phyloP scores from a whole-genome alignment of 2,797 vertebrate species.

The Sciurus carolinensis region DNA sequence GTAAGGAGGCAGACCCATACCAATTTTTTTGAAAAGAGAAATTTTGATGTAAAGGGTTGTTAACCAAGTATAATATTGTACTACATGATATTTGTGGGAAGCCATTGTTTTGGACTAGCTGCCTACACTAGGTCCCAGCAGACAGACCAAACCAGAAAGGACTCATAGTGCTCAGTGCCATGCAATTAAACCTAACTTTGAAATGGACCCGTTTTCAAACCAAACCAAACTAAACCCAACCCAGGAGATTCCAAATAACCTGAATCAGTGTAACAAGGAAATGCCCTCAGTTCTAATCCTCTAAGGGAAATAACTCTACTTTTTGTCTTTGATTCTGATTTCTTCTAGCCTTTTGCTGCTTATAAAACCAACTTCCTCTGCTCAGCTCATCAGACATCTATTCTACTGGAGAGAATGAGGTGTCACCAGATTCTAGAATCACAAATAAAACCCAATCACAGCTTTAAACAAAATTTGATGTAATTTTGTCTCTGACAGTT shows the following conservation, averaged over 20 bases:
- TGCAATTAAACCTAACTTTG: neutral
- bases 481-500: neutral
- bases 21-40: neutral
- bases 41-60: neutral
- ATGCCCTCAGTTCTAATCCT: too few relatives aligned
- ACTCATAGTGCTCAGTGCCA: neutral
- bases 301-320: too few relatives aligned
- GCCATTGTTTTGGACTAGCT: neutral
- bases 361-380: too few relatives aligned
- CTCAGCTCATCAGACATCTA: too few relatives aligned
- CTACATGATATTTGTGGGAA: neutral
- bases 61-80: neutral
- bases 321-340: too few relatives aligned
- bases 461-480: neutral
- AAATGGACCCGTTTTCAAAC: neutral
- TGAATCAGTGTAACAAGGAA: too few relatives aligned
- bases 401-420: neutral
- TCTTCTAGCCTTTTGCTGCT: too few relatives aligned
- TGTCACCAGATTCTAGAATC: neutral
- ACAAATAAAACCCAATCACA: neutral
- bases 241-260: too few relatives aligned
- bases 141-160: neutral
- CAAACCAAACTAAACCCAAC: neutral
- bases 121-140: neutral
- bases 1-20: neutral